These are phyloP conservation scores for Drosophila meridionalis DNA, from an alignment of 2,888 invertebrate genomes.

Conservation along the genomic window DNA sequence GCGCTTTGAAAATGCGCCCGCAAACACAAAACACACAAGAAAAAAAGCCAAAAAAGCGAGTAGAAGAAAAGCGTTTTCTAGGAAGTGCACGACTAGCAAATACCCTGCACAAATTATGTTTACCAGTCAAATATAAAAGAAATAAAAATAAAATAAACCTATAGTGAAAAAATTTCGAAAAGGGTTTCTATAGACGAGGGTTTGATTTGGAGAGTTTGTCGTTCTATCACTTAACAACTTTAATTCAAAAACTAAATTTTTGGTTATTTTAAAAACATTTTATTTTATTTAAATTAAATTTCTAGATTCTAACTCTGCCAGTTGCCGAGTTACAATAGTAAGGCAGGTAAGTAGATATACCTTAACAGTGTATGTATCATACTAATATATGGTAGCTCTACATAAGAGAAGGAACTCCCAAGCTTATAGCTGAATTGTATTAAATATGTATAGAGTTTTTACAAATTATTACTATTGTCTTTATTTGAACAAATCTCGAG, in stretches of 20 bases:
- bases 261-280: too few relatives aligned
- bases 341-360: neutral
- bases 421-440: neutral
- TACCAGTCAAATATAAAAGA: neutral
- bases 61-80: neutral
- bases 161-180: neutral
- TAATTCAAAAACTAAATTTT: neutral
- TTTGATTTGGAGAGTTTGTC: too few relatives aligned
- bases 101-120: slow-evolving; percentile 16
- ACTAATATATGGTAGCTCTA: neutral
- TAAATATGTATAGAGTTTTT: neutral
- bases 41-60: slow-evolving; percentile 5
- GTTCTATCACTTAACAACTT: neutral
- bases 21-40: slow-evolving; percentile 37
- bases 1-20: slow-evolving; percentile 44
- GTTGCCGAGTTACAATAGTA: neutral
- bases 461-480: neutral
- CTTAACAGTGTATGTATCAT: too few relatives aligned
- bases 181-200: neutral
- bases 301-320: neutral
- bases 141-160: neutral
- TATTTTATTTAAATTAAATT: neutral
- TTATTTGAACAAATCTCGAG: neutral
- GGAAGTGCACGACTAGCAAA: neutral
- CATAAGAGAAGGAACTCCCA: neutral